Conservation (phyloP, 2,797 vertebrate genomes). For the Enteromius afrohamiltoni region DNA sequence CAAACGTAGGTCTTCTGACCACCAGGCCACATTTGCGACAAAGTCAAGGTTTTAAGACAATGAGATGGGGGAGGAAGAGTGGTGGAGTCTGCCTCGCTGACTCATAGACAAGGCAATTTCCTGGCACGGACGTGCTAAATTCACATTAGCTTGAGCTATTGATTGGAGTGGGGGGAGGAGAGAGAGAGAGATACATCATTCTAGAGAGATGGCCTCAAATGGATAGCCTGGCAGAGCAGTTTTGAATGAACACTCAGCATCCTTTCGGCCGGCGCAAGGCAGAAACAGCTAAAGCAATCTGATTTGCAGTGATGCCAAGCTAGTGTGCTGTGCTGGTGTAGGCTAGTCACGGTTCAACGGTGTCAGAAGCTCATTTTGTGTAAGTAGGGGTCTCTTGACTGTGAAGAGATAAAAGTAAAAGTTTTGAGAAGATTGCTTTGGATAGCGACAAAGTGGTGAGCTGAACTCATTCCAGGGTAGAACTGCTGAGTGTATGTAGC, state of each 20-base stretch:
- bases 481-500: not conserved
- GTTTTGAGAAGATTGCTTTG: not conserved
- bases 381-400: not conserved
- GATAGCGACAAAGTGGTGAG: slow-evolving; percentile 1
- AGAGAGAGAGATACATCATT: slow-evolving; percentile 48
- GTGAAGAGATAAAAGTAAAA: not conserved
- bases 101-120: slow-evolving; percentile 57
- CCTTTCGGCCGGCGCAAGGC: slow-evolving; percentile 1
- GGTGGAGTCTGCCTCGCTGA: slow-evolving; percentile 27
- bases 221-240: slow-evolving; percentile 53
- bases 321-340: not conserved
- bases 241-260: slow-evolving; percentile 57
- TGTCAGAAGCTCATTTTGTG: slow-evolving; percentile 19
- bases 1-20: not conserved
- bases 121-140: slow-evolving; percentile 61
- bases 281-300: slow-evolving; percentile 32
- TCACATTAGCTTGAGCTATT: slow-evolving; percentile 60
- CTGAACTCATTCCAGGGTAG: slow-evolving; percentile 25
- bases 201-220: slow-evolving; percentile 47
- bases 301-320: slow-evolving; percentile 13
- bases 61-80: slow-evolving; percentile 5
- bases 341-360: not conserved
- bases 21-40: not conserved
- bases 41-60: slow-evolving; percentile 24
- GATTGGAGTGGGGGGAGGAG: slow-evolving; percentile 49